phyloP scores from a whole-genome alignment of 2,113 vertebrate species.

The Channa argus region DNA sequence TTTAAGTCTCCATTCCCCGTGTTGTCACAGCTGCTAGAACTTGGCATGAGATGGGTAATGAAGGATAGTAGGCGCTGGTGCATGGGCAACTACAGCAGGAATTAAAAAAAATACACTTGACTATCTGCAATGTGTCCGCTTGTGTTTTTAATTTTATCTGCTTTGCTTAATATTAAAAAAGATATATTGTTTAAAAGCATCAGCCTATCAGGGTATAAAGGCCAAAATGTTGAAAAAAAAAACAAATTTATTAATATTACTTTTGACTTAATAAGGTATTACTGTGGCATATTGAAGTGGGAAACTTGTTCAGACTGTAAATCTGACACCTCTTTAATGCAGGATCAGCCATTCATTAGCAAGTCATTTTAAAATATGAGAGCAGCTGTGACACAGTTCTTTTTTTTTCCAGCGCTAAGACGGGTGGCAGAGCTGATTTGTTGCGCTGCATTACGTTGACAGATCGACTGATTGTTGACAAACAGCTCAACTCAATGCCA shows the following conservation, averaged over 20 bases:
- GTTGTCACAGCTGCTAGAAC: constrained; percentile 77
- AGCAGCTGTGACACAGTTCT: constrained; percentile 26
- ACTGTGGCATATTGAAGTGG: constrained; percentile 9
- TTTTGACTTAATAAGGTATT: background rate
- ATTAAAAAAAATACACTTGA: constrained; percentile 14
- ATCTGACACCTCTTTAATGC: constrained; percentile 42
- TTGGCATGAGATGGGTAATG: constrained; percentile 51
- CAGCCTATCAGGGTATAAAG: no score
- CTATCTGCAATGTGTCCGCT: background rate
- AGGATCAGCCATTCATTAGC: constrained; percentile 32
- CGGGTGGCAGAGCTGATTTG: constrained; percentile 63
- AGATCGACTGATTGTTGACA: constrained; percentile 79
- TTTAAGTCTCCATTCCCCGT: constrained; percentile 61
- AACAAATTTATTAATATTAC: background rate
- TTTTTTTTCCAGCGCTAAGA: constrained; percentile 21
- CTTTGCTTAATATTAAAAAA: no score
- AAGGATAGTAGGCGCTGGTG: no score
- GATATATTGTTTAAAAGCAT: no score
- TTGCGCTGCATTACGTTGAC: constrained; percentile 68
- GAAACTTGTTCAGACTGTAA: constrained; percentile 38
- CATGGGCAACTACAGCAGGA: constrained; percentile 40
- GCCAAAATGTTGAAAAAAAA: background rate
- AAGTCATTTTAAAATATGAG: constrained; percentile 11
- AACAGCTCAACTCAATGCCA: constrained; percentile 73
- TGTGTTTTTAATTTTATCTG: no score